Conservation (phyloP, 64 coral and sea anemone species). For the Montipora capricornis region DNA sequence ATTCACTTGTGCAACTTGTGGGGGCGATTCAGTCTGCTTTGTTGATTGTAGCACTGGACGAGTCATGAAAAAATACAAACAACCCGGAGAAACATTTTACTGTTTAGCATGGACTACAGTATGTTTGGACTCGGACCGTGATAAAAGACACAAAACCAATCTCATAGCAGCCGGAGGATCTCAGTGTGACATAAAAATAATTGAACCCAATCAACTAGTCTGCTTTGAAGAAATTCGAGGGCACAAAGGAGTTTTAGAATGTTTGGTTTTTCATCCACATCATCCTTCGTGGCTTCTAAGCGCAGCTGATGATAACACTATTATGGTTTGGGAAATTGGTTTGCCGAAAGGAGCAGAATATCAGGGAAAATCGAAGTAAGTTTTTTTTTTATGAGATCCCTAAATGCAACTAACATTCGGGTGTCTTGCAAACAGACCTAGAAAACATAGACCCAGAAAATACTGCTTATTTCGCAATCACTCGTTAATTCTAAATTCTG, state of each 20-base stretch:
- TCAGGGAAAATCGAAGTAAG: slow-evolving; percentile 90
- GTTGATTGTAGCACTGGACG: slow-evolving; percentile 94
- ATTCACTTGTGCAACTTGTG: slow-evolving; percentile 92
- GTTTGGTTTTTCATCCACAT: slow-evolving; percentile 91
- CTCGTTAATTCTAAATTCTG: too few relatives aligned
- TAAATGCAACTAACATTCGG: background rate
- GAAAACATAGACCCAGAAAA: too few relatives aligned
- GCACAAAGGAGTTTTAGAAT: slow-evolving; percentile 90
- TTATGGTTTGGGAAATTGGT: slow-evolving; percentile 93
- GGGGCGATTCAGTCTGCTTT: slow-evolving; percentile 98
- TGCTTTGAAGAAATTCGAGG: slow-evolving; percentile 96
- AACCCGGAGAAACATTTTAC: slow-evolving; percentile 98
- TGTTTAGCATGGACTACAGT: slow-evolving; percentile 98
- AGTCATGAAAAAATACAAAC: slow-evolving; percentile 98
- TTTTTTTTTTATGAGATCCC: background rate
- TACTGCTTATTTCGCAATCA: too few relatives aligned
- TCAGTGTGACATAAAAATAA: slow-evolving; percentile 93
- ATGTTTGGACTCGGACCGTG: slow-evolving; percentile 61
- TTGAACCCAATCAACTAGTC: slow-evolving; percentile 95
- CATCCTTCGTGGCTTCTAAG: slow-evolving; percentile 93
- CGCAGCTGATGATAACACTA: slow-evolving; percentile 92
- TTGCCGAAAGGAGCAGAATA: slow-evolving; percentile 71
- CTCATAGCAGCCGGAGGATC: slow-evolving; percentile 88
- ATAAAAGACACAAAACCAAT: slow-evolving; percentile 70
- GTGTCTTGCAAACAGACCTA: too few relatives aligned